A percentile compares a stretch with the other conserved stretches of the same genome.
phyloP scores from a whole-genome alignment of 2,797 vertebrate genomes.

The Onychomys torridus region DNA sequence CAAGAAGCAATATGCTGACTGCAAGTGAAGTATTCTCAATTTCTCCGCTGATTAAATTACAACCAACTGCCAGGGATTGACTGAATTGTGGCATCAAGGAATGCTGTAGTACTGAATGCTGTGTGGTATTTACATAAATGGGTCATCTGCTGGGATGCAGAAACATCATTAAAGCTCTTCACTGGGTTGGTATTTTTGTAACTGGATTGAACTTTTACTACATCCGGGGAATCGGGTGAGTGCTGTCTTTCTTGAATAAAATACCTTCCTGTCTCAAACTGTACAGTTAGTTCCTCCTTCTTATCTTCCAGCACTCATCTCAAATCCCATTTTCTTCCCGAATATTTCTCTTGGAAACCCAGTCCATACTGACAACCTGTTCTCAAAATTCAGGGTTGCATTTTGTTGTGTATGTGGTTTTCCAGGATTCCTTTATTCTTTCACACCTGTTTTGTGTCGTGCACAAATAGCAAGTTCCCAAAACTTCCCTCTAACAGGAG shows the following conservation, averaged over 20 bases:
- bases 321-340: background rate
- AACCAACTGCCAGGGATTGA: slow-evolving; percentile 64
- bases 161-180: slow-evolving; percentile 77
- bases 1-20: slow-evolving; percentile 58
- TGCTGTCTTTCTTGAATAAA: slow-evolving; percentile 59
- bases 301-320: slow-evolving; percentile 25
- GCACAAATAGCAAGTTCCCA: background rate
- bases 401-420: background rate
- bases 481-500: background rate
- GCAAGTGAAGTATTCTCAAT: slow-evolving; percentile 28
- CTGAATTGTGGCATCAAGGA: slow-evolving; percentile 69
- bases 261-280: slow-evolving; percentile 49
- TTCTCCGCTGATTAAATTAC: slow-evolving; percentile 66
- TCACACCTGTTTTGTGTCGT: background rate
- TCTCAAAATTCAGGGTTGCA: background rate
- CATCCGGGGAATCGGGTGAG: slow-evolving; percentile 25
- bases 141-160: slow-evolving; percentile 69
- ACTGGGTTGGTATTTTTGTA: slow-evolving; percentile 71
- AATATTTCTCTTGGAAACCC: background rate
- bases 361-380: background rate
- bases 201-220: slow-evolving; percentile 71
- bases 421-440: background rate
- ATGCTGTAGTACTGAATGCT: slow-evolving; percentile 66
- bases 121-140: slow-evolving; percentile 72
- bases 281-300: slow-evolving; percentile 23